Conservation (phyloP, 2,888 invertebrate species). For the Temnothorax ravouxi region DNA sequence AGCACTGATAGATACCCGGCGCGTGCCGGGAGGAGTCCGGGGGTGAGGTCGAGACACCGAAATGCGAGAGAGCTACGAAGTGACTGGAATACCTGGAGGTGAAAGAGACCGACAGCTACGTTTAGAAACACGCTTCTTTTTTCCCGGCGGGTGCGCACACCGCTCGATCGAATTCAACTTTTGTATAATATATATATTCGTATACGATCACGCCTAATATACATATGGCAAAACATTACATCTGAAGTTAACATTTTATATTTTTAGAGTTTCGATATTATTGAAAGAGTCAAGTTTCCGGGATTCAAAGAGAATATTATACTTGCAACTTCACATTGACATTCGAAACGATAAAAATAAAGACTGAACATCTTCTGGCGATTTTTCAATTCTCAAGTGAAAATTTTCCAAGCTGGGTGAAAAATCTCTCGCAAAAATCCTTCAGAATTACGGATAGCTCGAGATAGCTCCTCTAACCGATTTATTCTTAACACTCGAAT, state of each 20-base stretch:
- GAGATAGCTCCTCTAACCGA: background rate
- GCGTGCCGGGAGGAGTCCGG: constrained; percentile 86
- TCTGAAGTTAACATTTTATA: background rate
- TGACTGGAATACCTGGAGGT: constrained; percentile 34
- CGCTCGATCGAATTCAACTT: background rate
- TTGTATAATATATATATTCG: background rate
- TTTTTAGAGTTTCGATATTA: background rate
- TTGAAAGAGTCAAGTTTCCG: background rate
- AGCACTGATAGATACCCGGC: constrained; percentile 94
- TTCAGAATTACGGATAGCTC: background rate
- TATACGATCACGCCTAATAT: background rate
- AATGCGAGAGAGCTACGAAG: constrained; percentile 89
- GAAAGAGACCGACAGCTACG: background rate
- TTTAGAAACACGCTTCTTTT: constrained; percentile 6
- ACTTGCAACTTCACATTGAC: background rate
- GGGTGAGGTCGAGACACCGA: constrained; percentile 88
- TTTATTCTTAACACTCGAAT: background rate
- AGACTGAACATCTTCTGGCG: background rate
- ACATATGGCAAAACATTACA: background rate
- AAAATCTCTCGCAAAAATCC: background rate
- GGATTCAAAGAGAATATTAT: background rate
- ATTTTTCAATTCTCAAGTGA: background rate
- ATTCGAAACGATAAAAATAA: background rate
- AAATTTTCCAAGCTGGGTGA: background rate
- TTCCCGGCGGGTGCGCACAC: background rate